A percentile compares a stretch with the other conserved stretches of the same genome.
phyloP scores from a whole-genome alignment of 2,797 vertebrate species.

The Coccyzus lansbergi region DNA sequence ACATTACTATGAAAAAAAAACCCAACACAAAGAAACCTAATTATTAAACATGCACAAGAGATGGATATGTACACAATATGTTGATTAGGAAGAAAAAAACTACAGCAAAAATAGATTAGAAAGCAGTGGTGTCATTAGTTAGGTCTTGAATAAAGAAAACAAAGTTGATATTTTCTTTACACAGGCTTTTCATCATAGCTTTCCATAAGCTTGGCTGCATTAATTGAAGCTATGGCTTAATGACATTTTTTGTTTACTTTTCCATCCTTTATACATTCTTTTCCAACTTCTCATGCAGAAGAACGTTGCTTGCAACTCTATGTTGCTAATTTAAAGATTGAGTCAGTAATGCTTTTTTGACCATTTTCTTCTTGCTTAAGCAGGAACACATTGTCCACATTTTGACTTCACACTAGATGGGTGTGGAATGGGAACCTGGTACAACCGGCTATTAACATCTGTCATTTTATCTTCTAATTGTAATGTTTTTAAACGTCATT shows the following conservation, averaged over 20 bases:
- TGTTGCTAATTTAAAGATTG: background rate
- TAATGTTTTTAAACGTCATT: background rate
- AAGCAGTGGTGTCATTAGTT: background rate
- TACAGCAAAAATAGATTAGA: background rate
- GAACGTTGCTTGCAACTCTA: background rate
- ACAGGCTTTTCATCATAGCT: rapidly evolving
- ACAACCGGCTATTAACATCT: background rate
- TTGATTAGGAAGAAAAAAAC: background rate
- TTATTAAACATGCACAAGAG: background rate
- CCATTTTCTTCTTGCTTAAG: background rate
- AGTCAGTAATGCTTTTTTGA: background rate
- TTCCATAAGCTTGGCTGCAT: background rate
- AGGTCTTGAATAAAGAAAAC: background rate
- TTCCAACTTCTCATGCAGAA: background rate
- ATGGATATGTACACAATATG: background rate
- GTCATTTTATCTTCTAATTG: background rate
- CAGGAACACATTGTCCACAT: background rate
- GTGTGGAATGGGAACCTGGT: background rate
- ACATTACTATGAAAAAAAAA: background rate
- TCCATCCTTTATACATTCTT: background rate
- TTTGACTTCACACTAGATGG: background rate
- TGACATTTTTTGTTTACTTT: background rate
- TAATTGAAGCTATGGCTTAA: background rate
- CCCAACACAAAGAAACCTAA: background rate
- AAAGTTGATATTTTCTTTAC: background rate